Conservation (phyloP, 2,888 invertebrate genomes). For the Rambutsinella grinnellia region DNA sequence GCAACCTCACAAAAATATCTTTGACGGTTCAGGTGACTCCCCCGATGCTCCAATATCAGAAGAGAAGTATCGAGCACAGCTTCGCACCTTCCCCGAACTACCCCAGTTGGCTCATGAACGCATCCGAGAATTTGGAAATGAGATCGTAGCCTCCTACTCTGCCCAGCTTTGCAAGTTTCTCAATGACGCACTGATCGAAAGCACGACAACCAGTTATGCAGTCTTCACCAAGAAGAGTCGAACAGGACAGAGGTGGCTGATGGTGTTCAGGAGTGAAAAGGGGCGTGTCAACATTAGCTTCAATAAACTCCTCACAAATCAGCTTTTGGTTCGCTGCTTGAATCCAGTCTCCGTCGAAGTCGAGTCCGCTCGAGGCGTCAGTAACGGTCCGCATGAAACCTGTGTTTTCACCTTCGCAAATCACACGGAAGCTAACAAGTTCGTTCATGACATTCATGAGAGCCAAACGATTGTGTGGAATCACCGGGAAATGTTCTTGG, state of each 20-base stretch:
- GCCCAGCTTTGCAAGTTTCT: conserved; percentile 40
- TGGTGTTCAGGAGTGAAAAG: conserved; percentile 36
- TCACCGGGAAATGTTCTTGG: conserved; percentile 39
- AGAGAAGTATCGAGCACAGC: conserved; percentile 42
- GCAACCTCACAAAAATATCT: conserved; percentile 17
- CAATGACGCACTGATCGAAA: conserved; percentile 37
- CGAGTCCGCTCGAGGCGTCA: conserved; percentile 17
- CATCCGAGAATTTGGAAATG: conserved; percentile 55
- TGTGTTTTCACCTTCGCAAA: conserved; percentile 38
- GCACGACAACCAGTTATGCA: conserved; percentile 38
- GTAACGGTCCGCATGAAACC: conserved; percentile 32
- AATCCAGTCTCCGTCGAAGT: conserved; percentile 41
- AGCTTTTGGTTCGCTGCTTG: conserved; percentile 38
- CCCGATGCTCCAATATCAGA: conserved; percentile 9
- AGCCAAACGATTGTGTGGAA: conserved; percentile 37
- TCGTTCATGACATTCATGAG: conserved; percentile 36
- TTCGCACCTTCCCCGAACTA: conserved; percentile 40
- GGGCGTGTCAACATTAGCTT: conserved; percentile 30
- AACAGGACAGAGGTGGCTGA: conserved; percentile 41
- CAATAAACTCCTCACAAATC: conserved; percentile 42
- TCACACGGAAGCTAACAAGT: conserved; percentile 31
- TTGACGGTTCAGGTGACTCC: not conserved
- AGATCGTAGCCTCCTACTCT: conserved; percentile 43
- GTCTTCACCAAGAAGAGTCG: conserved; percentile 40
- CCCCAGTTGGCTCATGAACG: conserved; percentile 51